Percentiles rank a stretch among this genome's conserved stretches.
Evolutionary conservation across 2,888 invertebrate species (phyloP).

Genomic region (Noctua janthe): DNA sequence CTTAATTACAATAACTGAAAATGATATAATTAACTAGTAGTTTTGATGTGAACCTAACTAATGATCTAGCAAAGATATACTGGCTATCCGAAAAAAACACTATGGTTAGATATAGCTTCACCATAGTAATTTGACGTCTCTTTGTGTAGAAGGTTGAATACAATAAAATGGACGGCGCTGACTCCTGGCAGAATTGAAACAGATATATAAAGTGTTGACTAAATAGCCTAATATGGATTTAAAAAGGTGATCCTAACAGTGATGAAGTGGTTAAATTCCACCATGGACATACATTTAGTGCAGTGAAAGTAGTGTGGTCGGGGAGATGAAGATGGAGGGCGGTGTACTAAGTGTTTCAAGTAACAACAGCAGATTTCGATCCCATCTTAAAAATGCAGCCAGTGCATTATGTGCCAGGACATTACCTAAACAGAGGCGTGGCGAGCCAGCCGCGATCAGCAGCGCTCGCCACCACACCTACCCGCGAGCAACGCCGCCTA

Average conservation of each 20-base stretch:
- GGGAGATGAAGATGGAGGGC: constrained; percentile 86
- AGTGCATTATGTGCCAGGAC: constrained; percentile 87
- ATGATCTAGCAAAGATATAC: neutral
- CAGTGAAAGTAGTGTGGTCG: constrained; percentile 63
- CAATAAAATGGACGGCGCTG: constrained; percentile 29
- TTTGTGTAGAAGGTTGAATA: constrained; percentile 18
- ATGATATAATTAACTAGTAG: neutral
- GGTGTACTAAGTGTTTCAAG: constrained; percentile 88
- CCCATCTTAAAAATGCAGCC: constrained; percentile 87
- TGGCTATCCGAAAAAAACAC: constrained; percentile 13
- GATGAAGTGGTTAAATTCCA: constrained; percentile 65
- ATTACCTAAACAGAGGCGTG: constrained; percentile 86
- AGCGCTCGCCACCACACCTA: constrained; percentile 85
- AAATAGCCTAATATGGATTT: constrained; percentile 51
- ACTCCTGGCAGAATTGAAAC: constrained; percentile 4
- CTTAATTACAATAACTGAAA: neutral
- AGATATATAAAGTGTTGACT: constrained; percentile 24
- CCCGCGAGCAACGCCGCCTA: constrained; percentile 83
- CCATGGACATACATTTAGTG: constrained; percentile 84
- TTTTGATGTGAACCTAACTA: neutral
- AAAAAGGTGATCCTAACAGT: constrained; percentile 63
- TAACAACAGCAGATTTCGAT: constrained; percentile 84
- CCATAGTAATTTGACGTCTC: constrained; percentile 28
- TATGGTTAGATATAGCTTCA: constrained; percentile 16
- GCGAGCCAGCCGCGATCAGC: constrained; percentile 76